phyloP scores from a whole-genome alignment of 2,113 vertebrate species.

The Sinosuthora webbiana region DNA sequence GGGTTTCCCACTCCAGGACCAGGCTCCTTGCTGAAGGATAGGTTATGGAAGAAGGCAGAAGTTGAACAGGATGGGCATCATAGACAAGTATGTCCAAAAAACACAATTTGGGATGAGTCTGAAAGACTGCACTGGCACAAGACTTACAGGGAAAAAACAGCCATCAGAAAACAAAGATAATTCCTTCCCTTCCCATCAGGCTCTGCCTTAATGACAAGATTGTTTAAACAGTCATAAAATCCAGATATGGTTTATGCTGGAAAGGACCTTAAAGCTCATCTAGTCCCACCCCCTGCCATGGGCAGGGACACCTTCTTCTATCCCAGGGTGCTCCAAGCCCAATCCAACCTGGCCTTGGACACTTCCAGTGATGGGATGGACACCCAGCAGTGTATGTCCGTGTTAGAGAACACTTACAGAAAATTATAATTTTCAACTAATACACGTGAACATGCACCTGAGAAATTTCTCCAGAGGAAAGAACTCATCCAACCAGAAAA shows the following conservation, averaged over 20 bases:
- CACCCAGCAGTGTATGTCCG: rapidly evolving
- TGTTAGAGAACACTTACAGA: neutral
- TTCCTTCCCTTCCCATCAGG: neutral
- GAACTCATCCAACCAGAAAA: neutral
- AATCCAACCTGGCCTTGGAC: rapidly evolving
- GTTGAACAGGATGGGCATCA: neutral
- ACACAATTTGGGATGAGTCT: neutral
- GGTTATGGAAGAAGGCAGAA: neutral
- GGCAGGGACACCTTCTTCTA: neutral
- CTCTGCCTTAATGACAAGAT: neutral
- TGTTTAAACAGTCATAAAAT: neutral
- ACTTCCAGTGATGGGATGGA: neutral
- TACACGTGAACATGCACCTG: neutral
- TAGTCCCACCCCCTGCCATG: neutral
- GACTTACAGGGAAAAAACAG: neutral
- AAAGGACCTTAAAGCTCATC: neutral
- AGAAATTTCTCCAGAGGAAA: neutral
- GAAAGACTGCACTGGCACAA: neutral
- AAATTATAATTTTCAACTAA: neutral
- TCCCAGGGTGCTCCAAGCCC: neutral
- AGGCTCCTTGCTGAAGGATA: neutral
- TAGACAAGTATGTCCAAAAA: neutral
- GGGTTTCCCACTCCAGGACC: rapidly evolving
- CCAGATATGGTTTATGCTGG: neutral
- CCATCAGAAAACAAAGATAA: neutral